Evolutionary conservation across 2,113 vertebrate genomes (phyloP).

Genomic region (Ictalurus furcatus): DNA sequence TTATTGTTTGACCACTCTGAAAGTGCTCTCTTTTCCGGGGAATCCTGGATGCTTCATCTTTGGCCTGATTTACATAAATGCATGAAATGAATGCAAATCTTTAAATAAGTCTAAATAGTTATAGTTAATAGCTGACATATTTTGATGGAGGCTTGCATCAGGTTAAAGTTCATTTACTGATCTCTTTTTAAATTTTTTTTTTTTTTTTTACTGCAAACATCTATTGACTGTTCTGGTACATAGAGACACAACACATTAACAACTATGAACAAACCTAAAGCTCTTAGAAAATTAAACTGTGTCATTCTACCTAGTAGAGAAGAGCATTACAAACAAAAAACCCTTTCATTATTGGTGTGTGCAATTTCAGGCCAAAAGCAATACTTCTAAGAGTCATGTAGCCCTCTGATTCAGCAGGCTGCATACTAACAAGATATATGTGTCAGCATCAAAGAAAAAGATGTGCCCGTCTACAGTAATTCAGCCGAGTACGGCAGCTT

Average conservation of each 20-base stretch:
- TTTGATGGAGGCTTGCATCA: neutral
- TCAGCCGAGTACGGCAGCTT: conserved; percentile 30
- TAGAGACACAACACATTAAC: conserved; percentile 10
- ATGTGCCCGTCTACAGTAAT: conserved; percentile 45
- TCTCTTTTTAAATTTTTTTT: neutral
- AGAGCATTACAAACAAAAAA: conserved; percentile 10
- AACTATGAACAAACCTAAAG: conserved; percentile 15
- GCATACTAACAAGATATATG: conserved; percentile 68
- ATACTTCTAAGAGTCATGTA: conserved; percentile 74
- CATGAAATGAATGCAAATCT: neutral
- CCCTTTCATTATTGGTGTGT: conserved; percentile 64
- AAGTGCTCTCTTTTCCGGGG: neutral
- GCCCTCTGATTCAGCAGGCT: conserved; percentile 70
- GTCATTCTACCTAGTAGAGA: neutral
- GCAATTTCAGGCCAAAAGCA: conserved; percentile 69
- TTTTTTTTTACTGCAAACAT: neutral
- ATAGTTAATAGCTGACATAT: neutral
- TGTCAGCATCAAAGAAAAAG: conserved; percentile 62
- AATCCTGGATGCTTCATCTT: neutral
- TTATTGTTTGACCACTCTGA: neutral
- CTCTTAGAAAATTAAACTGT: conserved; percentile 28
- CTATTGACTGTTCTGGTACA: neutral
- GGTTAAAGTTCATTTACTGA: neutral
- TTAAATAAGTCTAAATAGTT: neutral
- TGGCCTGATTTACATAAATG: neutral